phyloP scores from a whole-genome alignment of 2,797 vertebrate genomes.

The Strix occidentalis region DNA sequence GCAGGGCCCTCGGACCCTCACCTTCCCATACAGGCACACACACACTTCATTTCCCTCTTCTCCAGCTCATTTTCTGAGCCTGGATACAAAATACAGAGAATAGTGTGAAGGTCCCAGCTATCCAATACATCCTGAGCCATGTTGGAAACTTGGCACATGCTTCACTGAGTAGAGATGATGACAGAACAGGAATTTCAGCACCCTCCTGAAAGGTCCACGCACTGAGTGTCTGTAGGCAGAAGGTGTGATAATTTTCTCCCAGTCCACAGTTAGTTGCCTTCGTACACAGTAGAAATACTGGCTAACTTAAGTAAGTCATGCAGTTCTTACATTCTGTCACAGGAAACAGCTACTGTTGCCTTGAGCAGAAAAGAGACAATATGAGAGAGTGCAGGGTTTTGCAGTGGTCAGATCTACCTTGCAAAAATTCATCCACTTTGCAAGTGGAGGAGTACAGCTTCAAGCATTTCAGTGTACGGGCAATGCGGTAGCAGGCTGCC shows the following conservation, averaged over 20 bases:
- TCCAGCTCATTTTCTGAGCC: background rate
- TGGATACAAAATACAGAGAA: background rate
- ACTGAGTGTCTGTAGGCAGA: background rate
- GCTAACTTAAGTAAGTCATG: background rate
- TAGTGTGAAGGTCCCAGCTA: background rate
- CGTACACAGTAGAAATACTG: background rate
- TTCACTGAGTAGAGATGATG: background rate
- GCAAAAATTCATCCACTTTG: background rate
- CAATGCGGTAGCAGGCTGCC: background rate
- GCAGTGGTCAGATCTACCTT: background rate
- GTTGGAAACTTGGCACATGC: background rate
- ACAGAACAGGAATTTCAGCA: background rate
- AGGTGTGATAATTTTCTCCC: background rate
- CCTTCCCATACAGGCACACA: background rate
- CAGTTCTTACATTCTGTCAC: background rate
- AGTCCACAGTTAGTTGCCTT: background rate
- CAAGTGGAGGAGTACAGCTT: background rate
- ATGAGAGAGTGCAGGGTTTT: fast-evolving
- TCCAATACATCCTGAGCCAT: background rate
- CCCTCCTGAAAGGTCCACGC: background rate
- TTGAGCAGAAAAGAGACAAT: background rate
- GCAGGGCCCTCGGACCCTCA: background rate
- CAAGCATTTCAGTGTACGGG: background rate
- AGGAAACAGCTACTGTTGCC: background rate
- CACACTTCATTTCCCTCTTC: background rate